phyloP scores from a whole-genome alignment of 2,888 invertebrate genomes.

The Malachius bipustulatus region DNA sequence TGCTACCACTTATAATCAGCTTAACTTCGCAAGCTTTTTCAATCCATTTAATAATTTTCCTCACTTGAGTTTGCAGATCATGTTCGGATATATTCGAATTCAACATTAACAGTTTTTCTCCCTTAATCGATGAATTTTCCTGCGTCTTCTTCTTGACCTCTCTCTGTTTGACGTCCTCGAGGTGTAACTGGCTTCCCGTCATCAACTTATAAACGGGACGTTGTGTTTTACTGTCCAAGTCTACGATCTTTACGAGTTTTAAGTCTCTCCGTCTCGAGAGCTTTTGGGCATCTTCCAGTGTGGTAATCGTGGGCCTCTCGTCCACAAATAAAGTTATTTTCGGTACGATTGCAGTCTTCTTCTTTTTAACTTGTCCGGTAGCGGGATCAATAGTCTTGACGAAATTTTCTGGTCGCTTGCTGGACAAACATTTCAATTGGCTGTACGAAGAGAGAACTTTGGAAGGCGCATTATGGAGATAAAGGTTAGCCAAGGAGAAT shows the following conservation, averaged over 20 bases:
- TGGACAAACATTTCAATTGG: conserved; percentile 1
- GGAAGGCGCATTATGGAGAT: no score
- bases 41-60: conserved; percentile 54
- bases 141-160: conserved; percentile 40
- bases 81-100: conserved; percentile 51
- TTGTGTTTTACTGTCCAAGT: conserved; percentile 54
- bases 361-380: neutral
- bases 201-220: conserved; percentile 58
- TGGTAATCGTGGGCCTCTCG: conserved; percentile 45
- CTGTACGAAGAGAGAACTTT: no score
- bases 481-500: no score
- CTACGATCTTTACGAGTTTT: conserved; percentile 55
- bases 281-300: conserved; percentile 57
- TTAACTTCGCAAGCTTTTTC: conserved; percentile 54
- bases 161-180: conserved; percentile 46
- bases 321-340: conserved; percentile 54
- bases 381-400: neutral
- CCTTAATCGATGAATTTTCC: conserved; percentile 38
- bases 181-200: conserved; percentile 51
- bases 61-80: conserved; percentile 52
- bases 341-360: conserved; percentile 33
- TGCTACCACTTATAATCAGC: conserved; percentile 44
- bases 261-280: conserved; percentile 55
- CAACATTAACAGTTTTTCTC: conserved; percentile 52
- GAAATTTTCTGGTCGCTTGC: neutral